These are phyloP conservation scores for Hofmannophila pseudospretella DNA, from an alignment of 2,888 invertebrate species.

Conservation along the genomic window DNA sequence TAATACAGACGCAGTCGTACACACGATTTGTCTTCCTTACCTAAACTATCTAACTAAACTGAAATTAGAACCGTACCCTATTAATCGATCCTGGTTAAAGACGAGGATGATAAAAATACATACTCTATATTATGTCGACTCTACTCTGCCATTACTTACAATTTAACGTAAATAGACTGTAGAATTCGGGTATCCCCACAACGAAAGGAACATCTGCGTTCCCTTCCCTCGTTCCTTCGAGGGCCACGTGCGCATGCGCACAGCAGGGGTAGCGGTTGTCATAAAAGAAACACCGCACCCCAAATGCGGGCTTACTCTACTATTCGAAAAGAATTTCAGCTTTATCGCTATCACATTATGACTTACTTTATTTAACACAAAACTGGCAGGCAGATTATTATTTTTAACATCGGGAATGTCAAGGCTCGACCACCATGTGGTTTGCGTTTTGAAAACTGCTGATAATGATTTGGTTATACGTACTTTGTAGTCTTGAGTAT, in stretches of 20 bases:
- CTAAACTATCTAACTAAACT: too few species aligned
- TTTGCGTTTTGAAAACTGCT: slow-evolving; percentile 45
- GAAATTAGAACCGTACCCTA: too few species aligned
- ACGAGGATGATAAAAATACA: too few species aligned
- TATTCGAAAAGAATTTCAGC: slow-evolving; percentile 25
- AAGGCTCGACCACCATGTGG: slow-evolving; percentile 69
- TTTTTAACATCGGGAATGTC: slow-evolving; percentile 74
- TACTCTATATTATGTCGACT: too few species aligned
- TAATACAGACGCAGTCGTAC: too few species aligned
- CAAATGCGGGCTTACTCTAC: slow-evolving; percentile 53
- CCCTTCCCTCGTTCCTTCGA: slow-evolving; percentile 33
- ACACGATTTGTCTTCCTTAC: too few species aligned
- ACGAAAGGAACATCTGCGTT: slow-evolving; percentile 56
- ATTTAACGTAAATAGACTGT: background rate
- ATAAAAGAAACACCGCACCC: slow-evolving; percentile 62
- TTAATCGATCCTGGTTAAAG: too few species aligned
- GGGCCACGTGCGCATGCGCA: slow-evolving; percentile 64
- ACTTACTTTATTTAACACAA: slow-evolving; percentile 33
- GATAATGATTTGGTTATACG: background rate
- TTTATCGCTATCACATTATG: slow-evolving; percentile 35
- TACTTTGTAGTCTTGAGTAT: too few species aligned
- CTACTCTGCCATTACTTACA: too few species aligned
- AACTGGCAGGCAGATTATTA: slow-evolving; percentile 58
- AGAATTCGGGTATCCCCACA: slow-evolving; percentile 42
- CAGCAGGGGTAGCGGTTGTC: slow-evolving; percentile 55